Evolutionary conservation across 2,797 vertebrate species (phyloP).

Genomic region (Muraenolepis orangiensis): DNA sequence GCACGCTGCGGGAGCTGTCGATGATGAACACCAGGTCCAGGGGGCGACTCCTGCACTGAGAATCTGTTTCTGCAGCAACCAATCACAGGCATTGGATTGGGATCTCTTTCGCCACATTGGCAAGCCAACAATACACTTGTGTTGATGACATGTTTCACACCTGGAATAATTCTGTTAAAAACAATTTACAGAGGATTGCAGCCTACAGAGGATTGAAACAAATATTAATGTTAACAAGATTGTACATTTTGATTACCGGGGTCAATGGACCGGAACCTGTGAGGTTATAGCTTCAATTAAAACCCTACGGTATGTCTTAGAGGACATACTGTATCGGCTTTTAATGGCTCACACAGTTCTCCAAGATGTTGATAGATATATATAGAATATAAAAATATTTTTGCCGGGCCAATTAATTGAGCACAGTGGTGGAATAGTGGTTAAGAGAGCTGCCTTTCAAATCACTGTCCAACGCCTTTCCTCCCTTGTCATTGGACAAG

Average conservation of each 20-base stretch:
- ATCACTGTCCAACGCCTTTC: conserved; percentile 7
- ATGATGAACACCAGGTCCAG: conserved; percentile 94
- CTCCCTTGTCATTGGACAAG: no score
- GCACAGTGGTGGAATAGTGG: conserved; percentile 8
- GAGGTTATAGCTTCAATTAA: conserved; percentile 25
- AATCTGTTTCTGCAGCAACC: conserved; percentile 68
- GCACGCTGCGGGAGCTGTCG: conserved; percentile 93
- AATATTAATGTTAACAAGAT: not conserved
- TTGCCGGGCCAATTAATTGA: conserved; percentile 17
- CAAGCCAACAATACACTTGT: conserved; percentile 12
- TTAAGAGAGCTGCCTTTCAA: conserved; percentile 2
- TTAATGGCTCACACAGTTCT: conserved; percentile 33
- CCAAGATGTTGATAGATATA: conserved; percentile 5
- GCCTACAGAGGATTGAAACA: conserved; percentile 13
- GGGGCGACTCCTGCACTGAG: conserved; percentile 80
- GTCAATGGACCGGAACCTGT: conserved; percentile 17
- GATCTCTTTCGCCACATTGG: conserved; percentile 25
- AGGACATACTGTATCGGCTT: conserved; percentile 43
- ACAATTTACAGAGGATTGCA: not conserved
- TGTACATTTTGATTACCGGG: conserved; percentile 22
- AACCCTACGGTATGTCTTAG: conserved; percentile 43
- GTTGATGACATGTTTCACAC: conserved; percentile 17
- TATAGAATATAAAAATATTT: conserved; percentile 49
- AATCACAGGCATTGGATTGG: conserved; percentile 56
- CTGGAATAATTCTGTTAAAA: conserved; percentile 17